Conservation (phyloP, 2,113 vertebrate genomes). For the Anthoscopus minutus region DNA sequence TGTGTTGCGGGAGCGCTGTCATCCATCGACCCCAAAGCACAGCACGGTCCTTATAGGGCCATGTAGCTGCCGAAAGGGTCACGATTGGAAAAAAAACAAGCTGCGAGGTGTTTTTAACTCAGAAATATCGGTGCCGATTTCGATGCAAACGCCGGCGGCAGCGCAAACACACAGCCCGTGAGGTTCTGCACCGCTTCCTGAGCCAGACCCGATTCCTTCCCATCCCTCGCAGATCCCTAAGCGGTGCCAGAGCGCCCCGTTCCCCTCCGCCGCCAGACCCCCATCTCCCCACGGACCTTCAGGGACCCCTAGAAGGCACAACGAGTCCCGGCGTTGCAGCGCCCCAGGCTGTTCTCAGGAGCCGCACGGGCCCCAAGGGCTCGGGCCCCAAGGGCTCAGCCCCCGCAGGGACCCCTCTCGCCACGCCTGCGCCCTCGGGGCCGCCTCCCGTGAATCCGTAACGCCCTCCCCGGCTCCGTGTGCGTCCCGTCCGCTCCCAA, state of each 20-base stretch:
- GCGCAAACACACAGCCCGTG: neutral
- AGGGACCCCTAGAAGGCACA: neutral
- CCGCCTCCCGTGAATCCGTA: neutral
- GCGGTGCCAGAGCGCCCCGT: neutral
- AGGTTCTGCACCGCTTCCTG: neutral
- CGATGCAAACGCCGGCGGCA: neutral
- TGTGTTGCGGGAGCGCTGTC: neutral
- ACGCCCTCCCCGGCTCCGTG: neutral
- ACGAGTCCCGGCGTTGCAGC: neutral
- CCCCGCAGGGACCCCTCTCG: no score
- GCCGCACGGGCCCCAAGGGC: neutral
- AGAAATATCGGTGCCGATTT: accelerated
- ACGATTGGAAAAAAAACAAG: no score
- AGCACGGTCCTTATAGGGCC: neutral
- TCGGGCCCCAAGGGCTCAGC: neutral
- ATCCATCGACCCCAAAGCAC: neutral
- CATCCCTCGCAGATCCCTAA: accelerated
- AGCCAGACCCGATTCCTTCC: accelerated
- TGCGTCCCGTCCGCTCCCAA: neutral
- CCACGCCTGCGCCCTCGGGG: neutral
- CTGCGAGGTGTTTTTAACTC: neutral
- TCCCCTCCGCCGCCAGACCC: neutral
- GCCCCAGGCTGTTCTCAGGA: neutral
- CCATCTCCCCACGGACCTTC: accelerated
- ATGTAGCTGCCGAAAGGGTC: neutral